phyloP scores from a whole-genome alignment of 1,140 invertebrate species.

The Bradynema listronoti region DNA sequence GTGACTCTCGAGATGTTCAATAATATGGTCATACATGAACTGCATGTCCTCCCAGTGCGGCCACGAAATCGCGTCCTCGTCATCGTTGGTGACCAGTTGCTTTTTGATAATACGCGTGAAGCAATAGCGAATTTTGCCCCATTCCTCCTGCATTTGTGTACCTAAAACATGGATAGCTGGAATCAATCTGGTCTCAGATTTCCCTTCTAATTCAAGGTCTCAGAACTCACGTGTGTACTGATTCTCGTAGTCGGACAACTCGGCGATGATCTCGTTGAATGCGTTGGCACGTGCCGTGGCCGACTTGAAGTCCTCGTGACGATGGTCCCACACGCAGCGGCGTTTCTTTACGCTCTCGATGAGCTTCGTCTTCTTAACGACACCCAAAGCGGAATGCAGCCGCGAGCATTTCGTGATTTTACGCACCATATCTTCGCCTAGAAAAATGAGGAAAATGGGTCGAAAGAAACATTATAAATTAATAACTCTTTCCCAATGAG shows the following conservation, averaged over 20 bases:
- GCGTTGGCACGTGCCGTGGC: slow-evolving; percentile 12
- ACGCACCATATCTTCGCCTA: too few relatives aligned
- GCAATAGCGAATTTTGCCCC: slow-evolving; percentile 31
- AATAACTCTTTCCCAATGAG: too few relatives aligned
- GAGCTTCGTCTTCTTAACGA: slow-evolving; percentile 7
- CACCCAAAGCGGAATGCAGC: too few relatives aligned
- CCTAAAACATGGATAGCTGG: slow-evolving; percentile 16
- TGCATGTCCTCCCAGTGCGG: slow-evolving; percentile 27
- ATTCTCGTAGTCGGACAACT: slow-evolving; percentile 12
- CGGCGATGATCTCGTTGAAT: slow-evolving; percentile 19
- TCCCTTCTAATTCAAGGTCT: not conserved
- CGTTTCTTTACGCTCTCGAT: slow-evolving; percentile 4
- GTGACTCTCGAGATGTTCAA: not conserved
- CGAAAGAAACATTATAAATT: too few relatives aligned
- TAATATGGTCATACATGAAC: slow-evolving; percentile 7
- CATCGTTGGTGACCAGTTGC: slow-evolving; percentile 8
- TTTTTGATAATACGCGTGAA: slow-evolving; percentile 31
- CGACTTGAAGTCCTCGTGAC: slow-evolving; percentile 11
- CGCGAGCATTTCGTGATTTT: too few relatives aligned
- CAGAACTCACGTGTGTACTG: slow-evolving; percentile 12
- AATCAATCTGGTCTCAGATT: too few relatives aligned
- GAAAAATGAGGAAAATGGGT: too few relatives aligned
- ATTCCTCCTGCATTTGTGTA: slow-evolving; percentile 29
- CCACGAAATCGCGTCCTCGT: slow-evolving; percentile 21
- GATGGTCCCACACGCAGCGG: slow-evolving; percentile 12